Evolutionary conservation across 2,797 vertebrate species (phyloP).

Genomic region (Acomys russatus): DNA sequence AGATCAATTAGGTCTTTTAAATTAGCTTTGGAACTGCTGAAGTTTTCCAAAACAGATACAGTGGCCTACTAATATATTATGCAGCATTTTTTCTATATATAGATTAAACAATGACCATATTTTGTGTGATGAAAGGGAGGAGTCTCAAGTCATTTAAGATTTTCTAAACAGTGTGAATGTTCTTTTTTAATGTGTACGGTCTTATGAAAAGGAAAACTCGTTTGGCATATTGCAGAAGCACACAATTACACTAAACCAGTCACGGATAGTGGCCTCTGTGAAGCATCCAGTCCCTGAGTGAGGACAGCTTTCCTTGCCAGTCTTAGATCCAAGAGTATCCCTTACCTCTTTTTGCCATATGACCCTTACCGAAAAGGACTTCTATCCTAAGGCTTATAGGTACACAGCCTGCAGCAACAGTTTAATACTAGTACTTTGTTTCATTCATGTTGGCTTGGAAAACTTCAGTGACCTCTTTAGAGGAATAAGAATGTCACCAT

Average conservation of each 20-base stretch:
- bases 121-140: neutral
- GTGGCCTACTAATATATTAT: neutral
- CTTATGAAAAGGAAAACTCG: neutral
- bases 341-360: neutral
- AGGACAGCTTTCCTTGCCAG: neutral
- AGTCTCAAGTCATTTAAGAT: constrained; percentile 42
- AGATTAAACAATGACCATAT: neutral
- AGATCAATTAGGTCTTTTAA: constrained; percentile 43
- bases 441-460: constrained; percentile 11
- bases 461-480: neutral
- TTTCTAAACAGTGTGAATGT: neutral
- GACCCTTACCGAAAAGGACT: neutral
- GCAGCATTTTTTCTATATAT: neutral
- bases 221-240: neutral
- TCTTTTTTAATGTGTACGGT: neutral
- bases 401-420: too few species aligned
- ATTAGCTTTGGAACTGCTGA: neutral
- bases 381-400: neutral
- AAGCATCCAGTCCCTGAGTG: neutral
- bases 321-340: neutral
- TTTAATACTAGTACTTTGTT: neutral
- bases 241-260: neutral
- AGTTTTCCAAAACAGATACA: neutral
- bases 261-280: neutral
- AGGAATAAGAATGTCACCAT: neutral